A percentile compares a stretch with the other conserved stretches of the same genome.
Evolutionary conservation across 2,797 vertebrate species (phyloP).

Genomic region (Rhinatrema bivittatum): DNA sequence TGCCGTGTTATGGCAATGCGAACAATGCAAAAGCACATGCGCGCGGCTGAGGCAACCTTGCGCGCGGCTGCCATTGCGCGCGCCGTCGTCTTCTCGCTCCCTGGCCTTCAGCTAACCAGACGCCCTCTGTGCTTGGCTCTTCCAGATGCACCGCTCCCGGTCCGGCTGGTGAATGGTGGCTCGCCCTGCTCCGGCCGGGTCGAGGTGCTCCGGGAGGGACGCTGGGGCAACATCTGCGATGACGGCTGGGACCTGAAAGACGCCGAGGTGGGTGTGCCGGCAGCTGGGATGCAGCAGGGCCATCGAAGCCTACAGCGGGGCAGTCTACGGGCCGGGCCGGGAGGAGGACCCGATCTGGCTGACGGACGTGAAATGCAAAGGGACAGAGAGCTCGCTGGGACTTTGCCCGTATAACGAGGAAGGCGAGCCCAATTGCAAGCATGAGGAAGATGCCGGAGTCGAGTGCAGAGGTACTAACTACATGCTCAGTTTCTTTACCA

Average conservation of each 20-base stretch:
- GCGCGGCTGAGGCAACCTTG: too few species aligned
- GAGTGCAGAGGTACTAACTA: slow-evolving; percentile 20
- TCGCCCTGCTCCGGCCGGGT: slow-evolving; percentile 6
- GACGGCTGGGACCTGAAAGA: neutral
- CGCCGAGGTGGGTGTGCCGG: neutral
- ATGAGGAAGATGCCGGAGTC: slow-evolving; percentile 5
- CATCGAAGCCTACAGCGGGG: neutral
- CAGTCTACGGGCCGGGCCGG: neutral
- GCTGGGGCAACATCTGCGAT: slow-evolving; percentile 12
- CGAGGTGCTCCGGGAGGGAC: neutral
- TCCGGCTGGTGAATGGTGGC: slow-evolving; percentile 9
- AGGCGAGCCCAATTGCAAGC: slow-evolving; percentile 5
- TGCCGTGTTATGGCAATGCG: too few species aligned
- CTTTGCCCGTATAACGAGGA: neutral
- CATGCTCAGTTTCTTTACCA: too few species aligned
- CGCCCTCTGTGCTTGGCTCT: too few species aligned
- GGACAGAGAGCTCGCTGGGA: neutral
- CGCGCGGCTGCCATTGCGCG: too few species aligned
- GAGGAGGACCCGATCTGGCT: slow-evolving; percentile 14
- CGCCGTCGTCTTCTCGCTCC: too few species aligned
- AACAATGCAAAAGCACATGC: too few species aligned
- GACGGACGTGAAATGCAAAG: slow-evolving; percentile 1
- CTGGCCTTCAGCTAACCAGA: too few species aligned
- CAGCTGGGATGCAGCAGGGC: slow-evolving; percentile 10
- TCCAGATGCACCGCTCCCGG: too few species aligned